Conservation (phyloP, 2,888 invertebrate species). For the Microctonus brassicae region DNA sequence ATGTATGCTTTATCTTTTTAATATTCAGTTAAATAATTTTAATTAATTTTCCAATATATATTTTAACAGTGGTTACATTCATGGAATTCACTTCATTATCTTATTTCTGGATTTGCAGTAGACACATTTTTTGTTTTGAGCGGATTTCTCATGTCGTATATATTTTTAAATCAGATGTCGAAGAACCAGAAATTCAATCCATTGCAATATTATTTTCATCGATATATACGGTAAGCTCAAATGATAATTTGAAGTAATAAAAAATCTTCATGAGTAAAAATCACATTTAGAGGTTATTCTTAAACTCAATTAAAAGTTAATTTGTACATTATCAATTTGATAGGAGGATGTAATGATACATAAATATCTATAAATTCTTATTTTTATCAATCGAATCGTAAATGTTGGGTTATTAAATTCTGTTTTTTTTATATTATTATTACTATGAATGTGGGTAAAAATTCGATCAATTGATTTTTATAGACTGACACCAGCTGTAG, state of each 20-base stretch:
- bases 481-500: constrained; percentile 73
- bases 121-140: constrained; percentile 71
- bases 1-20: neutral
- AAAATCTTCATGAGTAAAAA: neutral
- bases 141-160: constrained; percentile 67
- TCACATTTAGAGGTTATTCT: too few relatives aligned
- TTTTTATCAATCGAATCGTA: too few relatives aligned
- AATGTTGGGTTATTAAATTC: too few relatives aligned
- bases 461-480: neutral
- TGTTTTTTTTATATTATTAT: too few relatives aligned
- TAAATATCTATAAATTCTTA: too few relatives aligned
- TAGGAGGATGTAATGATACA: too few relatives aligned
- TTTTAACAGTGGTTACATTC: constrained; percentile 64
- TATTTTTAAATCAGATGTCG: constrained; percentile 63
- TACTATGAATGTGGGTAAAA: too few relatives aligned
- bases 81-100: constrained; percentile 65
- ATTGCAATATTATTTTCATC: constrained; percentile 66
- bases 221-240: constrained; percentile 69
- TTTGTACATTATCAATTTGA: too few relatives aligned
- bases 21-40: too few relatives aligned
- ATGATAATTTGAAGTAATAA: constrained; percentile 12
- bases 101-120: constrained; percentile 68
- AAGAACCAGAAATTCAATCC: constrained; percentile 64
- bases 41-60: neutral
- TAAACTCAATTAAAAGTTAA: too few relatives aligned